Base-by-base conservation (phyloP, 2,113 vertebrate species). In the Oryzias woworae region DNA sequence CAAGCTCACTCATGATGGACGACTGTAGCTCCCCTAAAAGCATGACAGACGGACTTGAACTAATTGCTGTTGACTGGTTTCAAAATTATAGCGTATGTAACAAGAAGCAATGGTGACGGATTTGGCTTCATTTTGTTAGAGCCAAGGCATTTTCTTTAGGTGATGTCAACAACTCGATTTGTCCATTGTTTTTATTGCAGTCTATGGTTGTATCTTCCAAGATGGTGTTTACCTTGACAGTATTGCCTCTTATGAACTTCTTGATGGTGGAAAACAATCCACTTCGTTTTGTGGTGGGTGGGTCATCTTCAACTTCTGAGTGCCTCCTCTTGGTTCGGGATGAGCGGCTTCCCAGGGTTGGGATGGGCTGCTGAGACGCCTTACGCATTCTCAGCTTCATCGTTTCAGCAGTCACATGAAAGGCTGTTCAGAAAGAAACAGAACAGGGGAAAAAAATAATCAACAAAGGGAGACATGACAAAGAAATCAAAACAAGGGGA, bases 341-440 rank as follows among this genome's bases (percentile, higher is more conserved):
- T 77, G 94, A 31, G 87, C 86, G 92, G 3, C 90, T 85, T 56
- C 92, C 85, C 84, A 92, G 93, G 12, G 92, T 85, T 62, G 91
- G 93, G 88, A 81, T 92, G 22, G 94, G 88, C 14, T 96, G 95
- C 95, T 96, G 97, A 95, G 97, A 94, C 85, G 94, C 92, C 26
- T 99, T 98, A 71, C 96, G 92, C 90, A 96, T 96, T 92, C 97
- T 98, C 95, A 99, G 96, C 95, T 94, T 98, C 97, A 99, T 99
- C 75, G 93, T 96, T 94, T 92, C 70, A 77, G 80, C 86, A 86
- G 78, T 91, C 92, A 92, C 96, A 98, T 97, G 93, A 93, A 96
- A 91, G 89, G 82, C 95, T 97, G 77, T 60, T 73, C 58, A n/a
- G 59, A 51, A 84, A 57, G 68, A 54, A 20, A 80, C 53, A 62